Base-by-base conservation (phyloP, 2,113 vertebrate genomes). In the Acanthisitta chloris region DNA sequence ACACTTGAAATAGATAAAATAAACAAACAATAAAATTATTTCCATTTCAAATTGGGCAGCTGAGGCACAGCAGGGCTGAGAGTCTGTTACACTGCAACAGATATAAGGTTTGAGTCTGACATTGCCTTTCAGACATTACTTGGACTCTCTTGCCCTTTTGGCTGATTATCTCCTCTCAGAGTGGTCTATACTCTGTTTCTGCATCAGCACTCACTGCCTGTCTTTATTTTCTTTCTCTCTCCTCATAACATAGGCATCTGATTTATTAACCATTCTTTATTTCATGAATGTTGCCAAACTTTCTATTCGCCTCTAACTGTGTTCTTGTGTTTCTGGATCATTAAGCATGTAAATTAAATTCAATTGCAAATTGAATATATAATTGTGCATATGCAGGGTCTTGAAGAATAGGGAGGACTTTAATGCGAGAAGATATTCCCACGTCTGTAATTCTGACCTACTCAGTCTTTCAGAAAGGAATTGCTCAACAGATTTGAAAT, bases 341-440 rank as follows among this genome's bases (percentile, higher is more conserved):
- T 95, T 97, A 95, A 86, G 51, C 92, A 83, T 90, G 88, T 81
- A 94, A 95, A 92, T 94, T 96, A 79, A 90, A 95, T 91, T 88
- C 82, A 93, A 66, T 79, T 96, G 65, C 88, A 94, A 94, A 92
- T 72, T 54, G 88, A 96, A 86, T 93, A 86, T 81, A 58, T 87
- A 88, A 88, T 59, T 49, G 73, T 87, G 90, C 49, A 34, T 62
- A 48, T 58, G 38, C 77, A 86, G 71, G 49, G 64, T 94, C 91
- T 83, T 96, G 90, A 85, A 96, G 77, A 93, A 93, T 52, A 94
- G 36, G 26, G 57, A 91, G 51, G 43, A 77, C 62, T 88, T 94
- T 87, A 92, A 72, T 82, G 90, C 91, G 58, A 48, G 72, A 72
- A 94, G 87, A 84, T 94, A 90, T 94, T 92, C 85, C 62, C 43